Evolutionary conservation across 2,113 vertebrate genomes (phyloP).

Genomic region (Leptosomus discolor): DNA sequence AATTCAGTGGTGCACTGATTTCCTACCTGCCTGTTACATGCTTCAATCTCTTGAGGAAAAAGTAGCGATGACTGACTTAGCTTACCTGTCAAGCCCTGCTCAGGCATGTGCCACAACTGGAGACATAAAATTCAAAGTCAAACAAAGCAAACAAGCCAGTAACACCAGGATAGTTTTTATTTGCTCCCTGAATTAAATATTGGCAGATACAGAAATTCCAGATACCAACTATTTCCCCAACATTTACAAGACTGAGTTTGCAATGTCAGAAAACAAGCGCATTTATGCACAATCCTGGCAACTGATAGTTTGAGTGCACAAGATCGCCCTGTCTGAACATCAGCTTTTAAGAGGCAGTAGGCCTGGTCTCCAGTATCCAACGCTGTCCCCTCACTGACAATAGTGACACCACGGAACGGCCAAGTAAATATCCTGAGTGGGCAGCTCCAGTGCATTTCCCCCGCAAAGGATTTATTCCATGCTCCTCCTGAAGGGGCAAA

Average conservation of each 20-base stretch:
- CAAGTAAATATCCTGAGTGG: constrained; percentile 14
- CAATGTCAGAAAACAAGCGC: constrained; percentile 39
- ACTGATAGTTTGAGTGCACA: constrained; percentile 1
- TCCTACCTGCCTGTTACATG: neutral
- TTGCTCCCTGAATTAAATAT: constrained; percentile 69
- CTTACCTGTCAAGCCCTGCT: neutral
- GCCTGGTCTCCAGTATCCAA: neutral
- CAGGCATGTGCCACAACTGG: neutral
- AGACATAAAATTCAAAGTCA: neutral
- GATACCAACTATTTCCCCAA: constrained; percentile 38
- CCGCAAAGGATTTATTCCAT: neutral
- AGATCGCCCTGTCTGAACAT: neutral
- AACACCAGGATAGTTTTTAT: constrained; percentile 64
- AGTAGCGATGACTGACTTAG: neutral
- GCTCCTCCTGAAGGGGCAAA: constrained; percentile 47
- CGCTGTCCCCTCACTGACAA: neutral
- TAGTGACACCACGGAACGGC: neutral
- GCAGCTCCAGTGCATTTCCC: constrained; percentile 25
- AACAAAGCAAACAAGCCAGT: neutral
- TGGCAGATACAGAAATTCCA: constrained; percentile 47
- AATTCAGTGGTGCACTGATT: neutral
- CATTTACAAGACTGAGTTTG: constrained; percentile 54
- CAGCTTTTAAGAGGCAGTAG: constrained; percentile 1
- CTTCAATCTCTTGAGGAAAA: neutral
- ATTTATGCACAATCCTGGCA: constrained; percentile 19